A percentile compares a stretch with the other conserved stretches of the same genome.
phyloP scores from a whole-genome alignment of 2,113 vertebrate genomes.

The Seriola quinqueradiata region DNA sequence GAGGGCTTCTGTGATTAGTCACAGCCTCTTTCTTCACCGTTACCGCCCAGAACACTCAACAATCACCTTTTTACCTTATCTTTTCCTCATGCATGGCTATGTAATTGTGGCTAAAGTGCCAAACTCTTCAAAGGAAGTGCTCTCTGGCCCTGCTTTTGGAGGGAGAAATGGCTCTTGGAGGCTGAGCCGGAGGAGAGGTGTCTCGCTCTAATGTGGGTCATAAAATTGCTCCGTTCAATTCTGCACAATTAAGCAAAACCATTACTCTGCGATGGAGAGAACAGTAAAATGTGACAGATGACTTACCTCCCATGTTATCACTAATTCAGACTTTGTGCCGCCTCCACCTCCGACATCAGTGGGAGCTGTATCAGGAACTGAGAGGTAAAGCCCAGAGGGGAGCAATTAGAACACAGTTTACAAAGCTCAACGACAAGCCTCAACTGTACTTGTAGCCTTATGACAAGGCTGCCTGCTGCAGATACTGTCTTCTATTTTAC shows the following conservation, averaged over 20 bases:
- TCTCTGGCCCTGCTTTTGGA: slow-evolving; percentile 63
- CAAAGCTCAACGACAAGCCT: slow-evolving; percentile 62
- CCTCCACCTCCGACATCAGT: slow-evolving; percentile 95
- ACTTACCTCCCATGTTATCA: slow-evolving; percentile 99
- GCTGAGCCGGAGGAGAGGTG: slow-evolving; percentile 53
- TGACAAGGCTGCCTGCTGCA: slow-evolving; percentile 43
- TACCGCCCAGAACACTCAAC: slow-evolving; percentile 20
- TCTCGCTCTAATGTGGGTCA: slow-evolving; percentile 67
- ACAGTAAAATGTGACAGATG: slow-evolving; percentile 84
- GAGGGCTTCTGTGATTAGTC: slow-evolving; percentile 33
- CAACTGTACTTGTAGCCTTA: slow-evolving; percentile 35
- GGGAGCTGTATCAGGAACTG: slow-evolving; percentile 94
- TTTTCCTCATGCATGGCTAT: slow-evolving; percentile 38
- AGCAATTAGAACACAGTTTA: slow-evolving; percentile 74
- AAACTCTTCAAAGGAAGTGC: slow-evolving; percentile 61
- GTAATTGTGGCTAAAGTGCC: slow-evolving; percentile 64
- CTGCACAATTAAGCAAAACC: slow-evolving; percentile 86
- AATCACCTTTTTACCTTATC: slow-evolving; percentile 41
- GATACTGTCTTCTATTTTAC: slow-evolving; percentile 43
- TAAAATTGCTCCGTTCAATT: slow-evolving; percentile 83
- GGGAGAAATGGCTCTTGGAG: slow-evolving; percentile 67
- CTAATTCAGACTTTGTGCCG: slow-evolving; percentile 96
- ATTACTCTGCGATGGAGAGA: slow-evolving; percentile 73
- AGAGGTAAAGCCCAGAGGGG: slow-evolving; percentile 73
- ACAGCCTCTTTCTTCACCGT: not conserved